A percentile compares a stretch with the other conserved stretches of the same genome.
These are phyloP conservation scores for Spodoptera littoralis DNA, from an alignment of 2,888 invertebrate species.

Conservation along the genomic window DNA sequence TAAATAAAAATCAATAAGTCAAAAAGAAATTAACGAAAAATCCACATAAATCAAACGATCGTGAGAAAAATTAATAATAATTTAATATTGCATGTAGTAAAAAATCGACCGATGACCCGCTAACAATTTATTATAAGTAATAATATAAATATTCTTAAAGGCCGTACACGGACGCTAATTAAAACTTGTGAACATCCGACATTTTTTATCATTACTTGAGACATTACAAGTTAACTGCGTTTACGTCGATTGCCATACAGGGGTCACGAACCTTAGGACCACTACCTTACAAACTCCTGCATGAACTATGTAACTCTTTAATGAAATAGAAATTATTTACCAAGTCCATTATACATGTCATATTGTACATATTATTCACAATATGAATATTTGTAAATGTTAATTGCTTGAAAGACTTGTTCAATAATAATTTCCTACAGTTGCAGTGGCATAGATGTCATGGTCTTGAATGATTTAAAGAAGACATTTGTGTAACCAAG, in stretches of 20 bases:
- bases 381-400: too few species aligned
- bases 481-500: too few species aligned
- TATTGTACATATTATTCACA: too few species aligned
- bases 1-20: too few species aligned
- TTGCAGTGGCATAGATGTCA: too few species aligned
- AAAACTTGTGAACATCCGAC: conserved; percentile 24
- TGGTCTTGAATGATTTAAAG: too few species aligned
- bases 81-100: neutral
- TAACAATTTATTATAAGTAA: conserved; percentile 14
- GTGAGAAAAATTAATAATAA: neutral
- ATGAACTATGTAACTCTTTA: neutral
- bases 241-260: conserved; percentile 7
- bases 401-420: too few species aligned
- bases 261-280: conserved; percentile 15
- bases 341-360: too few species aligned
- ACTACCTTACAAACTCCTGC: neutral
- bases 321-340: neutral
- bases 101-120: conserved; percentile 8
- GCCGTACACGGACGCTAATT: conserved; percentile 29
- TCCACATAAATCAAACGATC: neutral
- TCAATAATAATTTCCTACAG: too few species aligned
- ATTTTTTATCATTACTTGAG: conserved; percentile 23
- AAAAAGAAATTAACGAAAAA: too few species aligned
- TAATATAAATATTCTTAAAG: conserved; percentile 3
- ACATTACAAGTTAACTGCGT: conserved; percentile 8